phyloP scores from a whole-genome alignment of 2,888 invertebrate genomes.

The Trachelus troglodyta region DNA sequence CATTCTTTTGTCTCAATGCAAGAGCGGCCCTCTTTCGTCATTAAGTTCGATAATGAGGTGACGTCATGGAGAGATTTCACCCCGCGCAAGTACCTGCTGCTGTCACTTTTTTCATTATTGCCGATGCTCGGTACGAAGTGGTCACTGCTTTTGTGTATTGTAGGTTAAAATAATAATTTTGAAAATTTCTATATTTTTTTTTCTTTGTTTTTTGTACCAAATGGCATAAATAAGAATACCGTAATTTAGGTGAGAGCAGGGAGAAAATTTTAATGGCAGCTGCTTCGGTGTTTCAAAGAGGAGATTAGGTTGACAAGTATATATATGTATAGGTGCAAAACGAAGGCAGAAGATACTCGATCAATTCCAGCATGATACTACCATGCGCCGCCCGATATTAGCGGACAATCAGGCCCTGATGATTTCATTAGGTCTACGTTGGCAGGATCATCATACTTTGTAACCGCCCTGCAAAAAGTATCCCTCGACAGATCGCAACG shows the following conservation, averaged over 20 bases:
- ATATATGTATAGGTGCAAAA: too few relatives aligned
- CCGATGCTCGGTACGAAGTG: too few relatives aligned
- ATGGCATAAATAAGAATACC: too few relatives aligned
- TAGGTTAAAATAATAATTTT: too few relatives aligned
- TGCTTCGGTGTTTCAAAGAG: too few relatives aligned
- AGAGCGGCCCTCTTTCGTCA: conserved; percentile 35
- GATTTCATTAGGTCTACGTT: conserved; percentile 57
- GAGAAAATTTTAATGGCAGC: too few relatives aligned
- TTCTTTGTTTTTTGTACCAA: too few relatives aligned
- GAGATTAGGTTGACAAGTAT: too few relatives aligned
- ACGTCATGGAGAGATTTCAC: conserved; percentile 23
- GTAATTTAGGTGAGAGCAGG: too few relatives aligned
- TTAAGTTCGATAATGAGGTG: conserved; percentile 38
- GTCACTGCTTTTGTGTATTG: too few relatives aligned
- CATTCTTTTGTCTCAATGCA: conserved; percentile 43
- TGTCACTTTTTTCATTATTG: neutral
- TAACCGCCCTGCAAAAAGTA: conserved; percentile 55
- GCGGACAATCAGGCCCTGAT: conserved; percentile 54
- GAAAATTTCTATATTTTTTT: too few relatives aligned
- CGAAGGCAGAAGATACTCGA: neutral
- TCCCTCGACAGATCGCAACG: conserved; percentile 28
- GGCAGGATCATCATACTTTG: conserved; percentile 60
- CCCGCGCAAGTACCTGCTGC: neutral
- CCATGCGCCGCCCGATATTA: neutral
- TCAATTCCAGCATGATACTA: neutral